These are phyloP conservation scores for Sialis lutaria DNA, from an alignment of 2,888 invertebrate genomes.

Conservation along the genomic window DNA sequence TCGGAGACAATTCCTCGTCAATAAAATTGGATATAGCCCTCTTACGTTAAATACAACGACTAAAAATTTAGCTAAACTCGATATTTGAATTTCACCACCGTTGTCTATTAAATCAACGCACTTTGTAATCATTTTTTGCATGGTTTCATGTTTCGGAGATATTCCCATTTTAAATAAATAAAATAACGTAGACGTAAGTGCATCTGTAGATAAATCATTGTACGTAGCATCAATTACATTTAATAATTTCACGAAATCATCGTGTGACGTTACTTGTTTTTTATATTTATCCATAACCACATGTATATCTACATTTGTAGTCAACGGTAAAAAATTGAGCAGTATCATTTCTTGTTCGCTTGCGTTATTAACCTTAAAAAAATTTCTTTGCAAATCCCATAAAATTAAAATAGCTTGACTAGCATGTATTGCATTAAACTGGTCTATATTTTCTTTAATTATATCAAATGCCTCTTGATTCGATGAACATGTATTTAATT, in stretches of 20 bases:
- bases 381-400: constrained; percentile 23
- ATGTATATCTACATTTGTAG: constrained; percentile 6
- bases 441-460: constrained; percentile 14
- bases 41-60: constrained; percentile 23
- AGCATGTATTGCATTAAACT: constrained; percentile 13
- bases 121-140: constrained; percentile 21
- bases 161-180: constrained; percentile 30
- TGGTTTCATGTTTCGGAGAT: constrained; percentile 15
- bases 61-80: constrained; percentile 25
- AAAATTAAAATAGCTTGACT: constrained; percentile 21
- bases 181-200: constrained; percentile 25
- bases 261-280: constrained; percentile 15
- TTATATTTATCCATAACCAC: constrained; percentile 15
- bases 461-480: constrained; percentile 22
- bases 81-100: constrained; percentile 17
- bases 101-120: constrained; percentile 14
- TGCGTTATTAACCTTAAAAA: constrained; percentile 15
- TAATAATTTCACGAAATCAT: constrained; percentile 18
- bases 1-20: constrained; percentile 23
- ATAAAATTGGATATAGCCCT: constrained; percentile 23
- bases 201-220: constrained; percentile 20
- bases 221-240: constrained; percentile 17
- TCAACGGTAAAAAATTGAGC: constrained; percentile 4
- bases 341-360: not conserved
- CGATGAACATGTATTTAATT: constrained; percentile 19